phyloP scores from a whole-genome alignment of 30 jellyfish, hydroid and myxozoan species.

The Mastigias papua region DNA sequence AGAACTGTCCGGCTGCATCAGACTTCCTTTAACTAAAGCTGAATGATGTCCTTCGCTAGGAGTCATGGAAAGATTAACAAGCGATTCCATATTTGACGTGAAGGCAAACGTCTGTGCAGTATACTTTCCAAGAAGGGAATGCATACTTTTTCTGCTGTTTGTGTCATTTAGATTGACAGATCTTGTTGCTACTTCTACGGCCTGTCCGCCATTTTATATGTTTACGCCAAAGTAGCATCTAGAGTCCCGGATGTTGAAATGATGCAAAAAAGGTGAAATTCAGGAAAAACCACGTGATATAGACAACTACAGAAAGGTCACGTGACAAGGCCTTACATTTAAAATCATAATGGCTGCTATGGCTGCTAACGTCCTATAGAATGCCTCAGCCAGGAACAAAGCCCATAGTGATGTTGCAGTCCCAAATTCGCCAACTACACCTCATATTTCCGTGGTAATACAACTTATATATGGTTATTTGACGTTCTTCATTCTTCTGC shows the following conservation, averaged over 20 bases:
- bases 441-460: no score
- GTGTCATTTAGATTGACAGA: background rate
- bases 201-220: constrained; percentile 66
- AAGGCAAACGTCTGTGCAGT: background rate
- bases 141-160: constrained; percentile 13
- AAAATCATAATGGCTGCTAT: no score
- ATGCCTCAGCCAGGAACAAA: no score
- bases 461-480: no score
- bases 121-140: background rate
- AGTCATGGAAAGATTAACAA: constrained; percentile 24
- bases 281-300: no score
- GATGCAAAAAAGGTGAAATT: no score
- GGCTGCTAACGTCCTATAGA: no score
- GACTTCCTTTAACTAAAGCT: constrained; percentile 46
- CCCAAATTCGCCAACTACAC: no score
- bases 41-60: constrained; percentile 20
- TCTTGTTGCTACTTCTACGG: background rate
- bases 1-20: constrained; percentile 61
- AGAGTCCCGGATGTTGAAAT: constrained; percentile 69
- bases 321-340: no score
- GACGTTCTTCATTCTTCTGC: no score
- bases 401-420: no score
- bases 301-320: no score
- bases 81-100: constrained; percentile 52
- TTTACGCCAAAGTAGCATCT: background rate